Evolutionary conservation across 2,113 vertebrate species (phyloP).

Genomic region (Limnothrissa miodon): DNA sequence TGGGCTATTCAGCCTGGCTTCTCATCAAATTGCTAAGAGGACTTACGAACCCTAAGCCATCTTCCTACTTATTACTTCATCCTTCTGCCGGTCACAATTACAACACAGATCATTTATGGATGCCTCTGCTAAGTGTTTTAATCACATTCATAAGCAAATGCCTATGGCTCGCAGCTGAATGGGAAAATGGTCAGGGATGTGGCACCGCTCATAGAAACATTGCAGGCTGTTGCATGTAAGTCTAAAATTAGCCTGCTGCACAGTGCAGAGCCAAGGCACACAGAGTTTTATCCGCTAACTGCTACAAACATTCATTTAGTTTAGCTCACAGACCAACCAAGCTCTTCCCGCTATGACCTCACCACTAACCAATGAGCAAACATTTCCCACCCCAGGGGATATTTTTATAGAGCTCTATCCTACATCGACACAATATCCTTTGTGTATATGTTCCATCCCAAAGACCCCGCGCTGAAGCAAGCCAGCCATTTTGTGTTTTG

Average conservation of each 20-base stretch:
- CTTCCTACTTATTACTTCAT: not conserved
- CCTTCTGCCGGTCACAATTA: not conserved
- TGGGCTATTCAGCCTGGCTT: not conserved
- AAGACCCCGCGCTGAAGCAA: not conserved
- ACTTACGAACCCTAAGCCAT: not conserved
- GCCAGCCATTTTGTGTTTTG: not conserved
- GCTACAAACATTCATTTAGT: not conserved
- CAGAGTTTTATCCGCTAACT: constrained; percentile 17
- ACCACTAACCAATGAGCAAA: constrained; percentile 34
- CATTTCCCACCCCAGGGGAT: constrained; percentile 33
- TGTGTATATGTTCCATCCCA: not conserved
- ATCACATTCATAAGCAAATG: not conserved
- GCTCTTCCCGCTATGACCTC: constrained; percentile 56
- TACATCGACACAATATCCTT: not conserved
- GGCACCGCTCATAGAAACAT: not conserved
- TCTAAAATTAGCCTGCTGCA: not conserved
- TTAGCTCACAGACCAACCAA: constrained; percentile 7
- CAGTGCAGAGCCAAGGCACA: constrained; percentile 29
- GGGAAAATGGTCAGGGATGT: not conserved
- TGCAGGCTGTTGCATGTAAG: constrained; percentile 4
- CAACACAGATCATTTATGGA: not conserved
- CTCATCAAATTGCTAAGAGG: not conserved
- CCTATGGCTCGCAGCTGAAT: not conserved
- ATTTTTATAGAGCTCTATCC: not conserved
- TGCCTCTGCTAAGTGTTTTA: not conserved